phyloP scores from a whole-genome alignment of 2,888 invertebrate species.

The Hartigia nigra region DNA sequence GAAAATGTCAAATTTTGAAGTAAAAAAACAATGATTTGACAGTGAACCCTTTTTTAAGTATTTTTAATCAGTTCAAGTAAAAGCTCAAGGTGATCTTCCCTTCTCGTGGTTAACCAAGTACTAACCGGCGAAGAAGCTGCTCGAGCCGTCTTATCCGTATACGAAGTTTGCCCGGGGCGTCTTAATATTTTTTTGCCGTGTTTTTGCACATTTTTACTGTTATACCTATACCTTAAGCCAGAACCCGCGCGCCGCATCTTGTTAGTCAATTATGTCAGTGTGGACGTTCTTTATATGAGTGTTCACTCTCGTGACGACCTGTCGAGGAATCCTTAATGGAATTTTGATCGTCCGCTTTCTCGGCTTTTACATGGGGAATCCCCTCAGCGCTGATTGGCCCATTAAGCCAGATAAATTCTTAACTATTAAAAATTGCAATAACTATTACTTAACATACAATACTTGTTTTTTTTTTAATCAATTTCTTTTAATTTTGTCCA shows the following conservation, averaged over 20 bases:
- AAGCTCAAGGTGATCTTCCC: not conserved
- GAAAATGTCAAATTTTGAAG: no score
- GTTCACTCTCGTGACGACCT: not conserved
- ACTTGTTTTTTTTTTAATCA: not conserved
- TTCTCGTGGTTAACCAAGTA: slow-evolving; percentile 44
- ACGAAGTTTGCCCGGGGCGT: slow-evolving; percentile 39
- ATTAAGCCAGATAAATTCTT: not conserved
- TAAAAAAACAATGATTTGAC: no score
- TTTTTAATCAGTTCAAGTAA: not conserved
- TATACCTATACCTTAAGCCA: slow-evolving; percentile 35
- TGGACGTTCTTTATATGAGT: not conserved
- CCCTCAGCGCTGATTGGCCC: not conserved
- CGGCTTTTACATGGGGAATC: not conserved
- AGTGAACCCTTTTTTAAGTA: no score
- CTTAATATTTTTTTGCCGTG: slow-evolving; percentile 35
- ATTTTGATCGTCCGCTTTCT: not conserved
- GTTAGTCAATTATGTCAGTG: slow-evolving; percentile 18
- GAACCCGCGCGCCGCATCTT: slow-evolving; percentile 18
- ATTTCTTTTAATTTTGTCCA: not conserved
- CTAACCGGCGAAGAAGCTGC: slow-evolving; percentile 48
- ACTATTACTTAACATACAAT: not conserved
- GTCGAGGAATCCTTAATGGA: not conserved
- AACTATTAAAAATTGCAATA: not conserved
- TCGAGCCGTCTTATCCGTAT: slow-evolving; percentile 52
- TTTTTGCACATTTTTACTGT: slow-evolving; percentile 37